phyloP scores from a whole-genome alignment of 2,797 vertebrate species.

The Pristis pectinata region DNA sequence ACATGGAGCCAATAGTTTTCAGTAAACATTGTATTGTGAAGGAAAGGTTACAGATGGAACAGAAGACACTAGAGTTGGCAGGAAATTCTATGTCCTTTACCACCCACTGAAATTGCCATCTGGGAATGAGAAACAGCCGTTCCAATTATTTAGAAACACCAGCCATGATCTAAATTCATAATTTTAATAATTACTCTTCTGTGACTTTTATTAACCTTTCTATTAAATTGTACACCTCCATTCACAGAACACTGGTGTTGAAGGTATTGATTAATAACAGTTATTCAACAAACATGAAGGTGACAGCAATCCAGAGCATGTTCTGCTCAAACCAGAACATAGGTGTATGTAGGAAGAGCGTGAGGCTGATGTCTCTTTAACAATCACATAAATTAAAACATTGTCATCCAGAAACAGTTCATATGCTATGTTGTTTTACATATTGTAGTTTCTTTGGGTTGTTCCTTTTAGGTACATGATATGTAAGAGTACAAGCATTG shows the following conservation, averaged over 20 bases:
- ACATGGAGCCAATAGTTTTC: background rate
- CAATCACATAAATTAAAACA: background rate
- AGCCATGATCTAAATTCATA: background rate
- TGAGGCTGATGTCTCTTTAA: background rate
- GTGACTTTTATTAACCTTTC: background rate
- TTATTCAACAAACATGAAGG: background rate
- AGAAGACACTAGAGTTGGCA: background rate
- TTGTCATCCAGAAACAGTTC: background rate
- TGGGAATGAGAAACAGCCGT: background rate
- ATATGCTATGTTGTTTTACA: background rate
- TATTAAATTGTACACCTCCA: background rate
- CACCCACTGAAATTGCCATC: background rate
- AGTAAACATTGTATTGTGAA: background rate
- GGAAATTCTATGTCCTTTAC: background rate
- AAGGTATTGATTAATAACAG: background rate
- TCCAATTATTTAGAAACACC: background rate
- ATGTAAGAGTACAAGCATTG: background rate
- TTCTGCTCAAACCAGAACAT: background rate
- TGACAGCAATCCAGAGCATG: too few species aligned
- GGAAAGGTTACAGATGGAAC: background rate
- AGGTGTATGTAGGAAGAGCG: background rate
- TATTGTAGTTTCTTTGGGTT: background rate
- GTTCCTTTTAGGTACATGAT: background rate
- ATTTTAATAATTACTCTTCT: background rate
- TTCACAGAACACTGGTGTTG: background rate